A percentile compares a stretch with the other conserved stretches of the same genome.
Evolutionary conservation across 2,797 vertebrate species (phyloP).

Genomic region (Clarias pachynema): DNA sequence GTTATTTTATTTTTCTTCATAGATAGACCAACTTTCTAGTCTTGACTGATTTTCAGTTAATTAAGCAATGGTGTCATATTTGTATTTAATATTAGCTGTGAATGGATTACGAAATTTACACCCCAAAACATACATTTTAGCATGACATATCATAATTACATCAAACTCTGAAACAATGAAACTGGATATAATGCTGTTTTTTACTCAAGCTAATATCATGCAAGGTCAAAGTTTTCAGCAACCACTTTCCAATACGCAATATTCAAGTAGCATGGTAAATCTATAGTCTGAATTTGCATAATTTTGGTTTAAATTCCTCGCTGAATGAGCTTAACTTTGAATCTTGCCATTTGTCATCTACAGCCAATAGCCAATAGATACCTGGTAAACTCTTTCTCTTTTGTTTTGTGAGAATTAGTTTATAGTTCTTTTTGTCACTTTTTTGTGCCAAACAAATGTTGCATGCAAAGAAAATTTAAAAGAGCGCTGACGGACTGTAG

Average conservation of each 20-base stretch:
- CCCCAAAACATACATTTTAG: background rate
- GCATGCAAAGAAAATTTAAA: background rate
- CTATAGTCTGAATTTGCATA: background rate
- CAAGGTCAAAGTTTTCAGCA: background rate
- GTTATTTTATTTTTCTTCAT: background rate
- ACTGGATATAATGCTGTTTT: background rate
- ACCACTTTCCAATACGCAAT: background rate
- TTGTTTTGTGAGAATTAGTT: background rate
- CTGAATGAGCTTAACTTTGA: background rate
- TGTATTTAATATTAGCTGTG: background rate
- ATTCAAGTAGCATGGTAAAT: background rate
- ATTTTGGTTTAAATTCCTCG: background rate
- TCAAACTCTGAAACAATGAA: background rate
- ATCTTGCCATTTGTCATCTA: conserved; percentile 43
- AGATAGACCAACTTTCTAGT: background rate
- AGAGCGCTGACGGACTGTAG: background rate
- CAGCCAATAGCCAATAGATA: conserved; percentile 42
- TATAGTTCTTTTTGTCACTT: background rate
- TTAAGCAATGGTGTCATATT: background rate
- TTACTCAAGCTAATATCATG: background rate
- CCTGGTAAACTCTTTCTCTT: conserved; percentile 6
- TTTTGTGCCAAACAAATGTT: background rate
- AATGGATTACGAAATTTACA: background rate
- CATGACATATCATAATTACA: background rate
- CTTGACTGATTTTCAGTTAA: background rate